Evolutionary conservation across 2,797 vertebrate species (phyloP).

Genomic region (Lerista edwardsae): DNA sequence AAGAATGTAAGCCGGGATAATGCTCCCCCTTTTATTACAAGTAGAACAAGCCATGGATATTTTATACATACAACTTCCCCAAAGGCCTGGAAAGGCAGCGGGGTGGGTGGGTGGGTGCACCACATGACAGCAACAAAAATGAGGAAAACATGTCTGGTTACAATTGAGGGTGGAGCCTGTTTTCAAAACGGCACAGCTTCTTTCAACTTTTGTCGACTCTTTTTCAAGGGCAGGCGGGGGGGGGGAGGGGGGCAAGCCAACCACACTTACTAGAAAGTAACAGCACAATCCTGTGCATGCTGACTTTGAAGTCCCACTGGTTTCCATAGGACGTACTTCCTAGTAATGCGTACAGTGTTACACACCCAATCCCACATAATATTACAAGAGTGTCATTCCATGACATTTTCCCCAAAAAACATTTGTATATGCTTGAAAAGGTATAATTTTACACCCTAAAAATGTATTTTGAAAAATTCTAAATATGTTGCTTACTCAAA

Average conservation of each 20-base stretch:
- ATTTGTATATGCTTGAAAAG: too few species aligned
- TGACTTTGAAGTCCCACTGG: not conserved
- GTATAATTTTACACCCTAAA: too few species aligned
- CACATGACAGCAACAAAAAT: not conserved
- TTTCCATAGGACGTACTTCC: not conserved
- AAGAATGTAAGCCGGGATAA: slow-evolving; percentile 60
- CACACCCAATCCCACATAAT: not conserved
- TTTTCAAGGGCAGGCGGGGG: not conserved
- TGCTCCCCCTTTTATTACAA: slow-evolving; percentile 36
- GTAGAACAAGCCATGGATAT: slow-evolving; percentile 60
- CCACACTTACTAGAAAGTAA: not conserved
- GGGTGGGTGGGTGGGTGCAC: too few species aligned
- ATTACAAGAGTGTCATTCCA: too few species aligned
- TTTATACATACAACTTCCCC: slow-evolving; percentile 37
- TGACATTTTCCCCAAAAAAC: too few species aligned
- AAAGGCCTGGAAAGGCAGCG: not conserved
- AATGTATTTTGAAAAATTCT: too few species aligned
- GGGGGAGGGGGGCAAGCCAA: not conserved
- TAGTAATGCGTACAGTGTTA: not conserved
- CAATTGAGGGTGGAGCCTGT: too few species aligned
- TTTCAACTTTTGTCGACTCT: not conserved
- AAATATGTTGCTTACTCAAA: too few species aligned
- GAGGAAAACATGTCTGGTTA: too few species aligned
- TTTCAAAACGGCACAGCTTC: not conserved
- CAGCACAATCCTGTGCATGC: too few species aligned